Conservation (phyloP, 1,140 invertebrate species). For the Schlechtendalia chinensis region DNA sequence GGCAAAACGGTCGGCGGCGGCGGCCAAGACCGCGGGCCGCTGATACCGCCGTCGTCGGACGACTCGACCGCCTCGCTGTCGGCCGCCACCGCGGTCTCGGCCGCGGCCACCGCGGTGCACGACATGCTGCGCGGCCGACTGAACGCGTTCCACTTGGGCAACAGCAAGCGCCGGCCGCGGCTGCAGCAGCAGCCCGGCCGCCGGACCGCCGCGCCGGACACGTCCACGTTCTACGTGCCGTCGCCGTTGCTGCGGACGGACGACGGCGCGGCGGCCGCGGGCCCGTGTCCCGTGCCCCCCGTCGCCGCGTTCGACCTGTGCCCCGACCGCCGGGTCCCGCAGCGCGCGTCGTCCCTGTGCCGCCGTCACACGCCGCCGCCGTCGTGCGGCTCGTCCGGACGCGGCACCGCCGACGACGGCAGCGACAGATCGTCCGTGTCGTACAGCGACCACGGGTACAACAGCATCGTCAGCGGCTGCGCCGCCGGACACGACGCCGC, state of each 20-base stretch:
- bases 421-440: slow-evolving; percentile 51
- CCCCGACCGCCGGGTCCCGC: slow-evolving; percentile 51
- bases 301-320: slow-evolving; percentile 54
- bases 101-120: slow-evolving; percentile 57
- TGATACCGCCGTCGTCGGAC: slow-evolving; percentile 57
- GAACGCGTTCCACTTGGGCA: slow-evolving; percentile 66
- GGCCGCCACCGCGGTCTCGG: slow-evolving; percentile 53
- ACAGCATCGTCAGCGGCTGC: slow-evolving; percentile 50
- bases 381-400: slow-evolving; percentile 51
- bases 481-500: slow-evolving; percentile 1
- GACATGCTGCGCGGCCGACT: slow-evolving; percentile 65
- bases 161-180: slow-evolving; percentile 63
- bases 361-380: slow-evolving; percentile 37
- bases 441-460: slow-evolving; percentile 53
- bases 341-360: slow-evolving; percentile 51
- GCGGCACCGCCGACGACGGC: slow-evolving; percentile 52
- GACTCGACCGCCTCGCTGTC: slow-evolving; percentile 51
- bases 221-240: slow-evolving; percentile 67
- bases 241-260: slow-evolving; percentile 55
- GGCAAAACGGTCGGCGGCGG: slow-evolving; percentile 64
- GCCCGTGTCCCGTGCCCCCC: slow-evolving; percentile 49
- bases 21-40: slow-evolving; percentile 57
- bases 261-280: slow-evolving; percentile 59
- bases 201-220: slow-evolving; percentile 56
- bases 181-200: slow-evolving; percentile 68